Evolutionary conservation across 2,797 vertebrate species (phyloP), one percentile per base, ranked within the genome.

Genomic region (Arrhamphus sclerolepis): DNA sequence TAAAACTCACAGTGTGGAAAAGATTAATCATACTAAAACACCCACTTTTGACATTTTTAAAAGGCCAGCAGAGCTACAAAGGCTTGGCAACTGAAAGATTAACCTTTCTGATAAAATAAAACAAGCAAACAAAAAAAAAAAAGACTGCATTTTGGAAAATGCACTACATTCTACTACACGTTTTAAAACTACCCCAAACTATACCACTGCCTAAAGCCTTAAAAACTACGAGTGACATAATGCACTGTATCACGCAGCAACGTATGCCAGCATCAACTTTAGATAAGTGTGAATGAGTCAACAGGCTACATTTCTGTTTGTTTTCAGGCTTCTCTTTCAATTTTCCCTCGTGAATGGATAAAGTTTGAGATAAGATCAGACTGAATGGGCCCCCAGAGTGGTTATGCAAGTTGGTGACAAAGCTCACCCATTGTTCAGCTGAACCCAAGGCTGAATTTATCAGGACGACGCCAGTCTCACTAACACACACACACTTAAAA

Each of bases 391-490:
- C 72, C 49, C 66, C 51, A 18, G 59, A 77, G 63, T 29, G 59
- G 73, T 87, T 82, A 87, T 67, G 74, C 24, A 87, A 87, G 73
- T 70, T 73, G 65, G 80, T 81, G 80, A 87, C 85, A 89, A 88
- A 87, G 79, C 69, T 77, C 62, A 75, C 84, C 58, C 78, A 85
- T 86, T 83, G 81, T 87, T 66, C 56, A 43, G 55, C 56, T 62
- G 65, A 80, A 65, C 61, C 63, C 6, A 56, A 38, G 44, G 65
- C 46, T 56, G 60, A 78, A 73, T 67, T 77, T 78, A 77, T 87
- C 70, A 43, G n/a, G 54, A 77, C 63, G 59, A 73, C 65, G 64
- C 56, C 54, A 54, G 72, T 63, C 69, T 60, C 62, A 66, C 20
- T n/a, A n/a, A n/a, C n/a, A n/a, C n/a, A n/a, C n/a, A n/a, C n/a